Percentiles rank a stretch among this genome's conserved stretches.
Evolutionary conservation across 2,888 invertebrate genomes (phyloP).

Genomic region (Ashinkailepas kermadecensis): DNA sequence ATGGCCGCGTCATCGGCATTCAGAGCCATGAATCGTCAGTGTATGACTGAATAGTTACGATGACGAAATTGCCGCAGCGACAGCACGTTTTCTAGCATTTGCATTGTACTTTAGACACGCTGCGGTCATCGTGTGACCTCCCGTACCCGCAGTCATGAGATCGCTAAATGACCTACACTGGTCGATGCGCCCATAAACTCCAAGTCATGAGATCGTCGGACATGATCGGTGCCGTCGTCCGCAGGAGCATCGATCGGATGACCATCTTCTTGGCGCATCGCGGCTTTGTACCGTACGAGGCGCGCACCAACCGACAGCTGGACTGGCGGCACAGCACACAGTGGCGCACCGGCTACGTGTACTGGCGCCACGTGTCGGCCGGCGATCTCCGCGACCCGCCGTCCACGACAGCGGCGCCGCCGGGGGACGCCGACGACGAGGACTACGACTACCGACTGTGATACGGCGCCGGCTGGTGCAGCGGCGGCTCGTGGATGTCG

Average conservation of each 20-base stretch:
- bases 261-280: conserved; percentile 22
- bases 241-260: conserved; percentile 20
- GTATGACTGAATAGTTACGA: no score
- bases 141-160: no score
- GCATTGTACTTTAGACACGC: no score
- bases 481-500: no score
- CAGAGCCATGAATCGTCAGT: no score
- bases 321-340: neutral
- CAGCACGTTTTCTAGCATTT: neutral
- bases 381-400: conserved; percentile 5
- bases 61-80: neutral
- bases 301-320: neutral
- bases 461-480: neutral
- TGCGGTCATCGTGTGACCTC: no score
- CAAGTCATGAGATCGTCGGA: no score
- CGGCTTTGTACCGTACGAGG: conserved; percentile 17
- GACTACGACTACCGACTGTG: neutral
- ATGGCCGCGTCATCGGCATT: no score
- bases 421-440: neutral
- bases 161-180: no score
- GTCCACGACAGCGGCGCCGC: neutral
- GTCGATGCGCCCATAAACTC: no score
- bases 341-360: conserved; percentile 15
- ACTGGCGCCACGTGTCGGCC: conserved; percentile 21
- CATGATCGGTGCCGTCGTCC: neutral